Percentiles rank a stretch among this genome's conserved stretches.
These are phyloP conservation scores for Augiades crinisus DNA, from an alignment of 2,888 invertebrate species.

Conservation along the genomic window DNA sequence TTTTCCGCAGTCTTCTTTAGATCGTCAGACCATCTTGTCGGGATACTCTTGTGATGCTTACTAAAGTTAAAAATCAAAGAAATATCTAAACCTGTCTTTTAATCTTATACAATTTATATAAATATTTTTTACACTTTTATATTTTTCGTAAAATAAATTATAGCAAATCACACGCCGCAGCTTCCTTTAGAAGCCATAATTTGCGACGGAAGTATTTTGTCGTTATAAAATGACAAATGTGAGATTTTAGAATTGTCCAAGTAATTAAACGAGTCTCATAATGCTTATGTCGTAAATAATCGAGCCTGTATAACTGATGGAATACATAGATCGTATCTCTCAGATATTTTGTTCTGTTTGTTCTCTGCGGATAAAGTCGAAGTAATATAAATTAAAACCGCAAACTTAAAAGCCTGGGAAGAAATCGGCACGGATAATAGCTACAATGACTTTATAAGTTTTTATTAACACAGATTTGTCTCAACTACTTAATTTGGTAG, in stretches of 20 bases:
- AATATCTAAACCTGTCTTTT: too few species aligned
- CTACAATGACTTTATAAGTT: constrained; percentile 12
- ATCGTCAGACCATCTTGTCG: too few species aligned
- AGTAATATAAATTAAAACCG: not conserved
- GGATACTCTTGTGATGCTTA: too few species aligned
- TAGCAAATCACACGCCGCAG: not conserved
- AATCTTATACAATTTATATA: too few species aligned
- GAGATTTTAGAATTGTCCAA: constrained; percentile 40
- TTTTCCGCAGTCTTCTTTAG: too few species aligned
- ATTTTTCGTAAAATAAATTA: too few species aligned
- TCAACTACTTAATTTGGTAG: constrained; percentile 24
- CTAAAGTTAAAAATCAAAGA: too few species aligned
- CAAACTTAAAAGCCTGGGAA: constrained; percentile 3
- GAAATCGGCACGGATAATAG: not conserved
- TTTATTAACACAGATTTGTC: constrained; percentile 13
- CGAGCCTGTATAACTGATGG: not conserved
- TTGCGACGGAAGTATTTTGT: constrained; percentile 37
- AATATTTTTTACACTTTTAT: too few species aligned
- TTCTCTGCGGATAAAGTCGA: not conserved
- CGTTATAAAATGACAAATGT: constrained; percentile 41
- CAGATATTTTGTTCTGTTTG: too few species aligned
- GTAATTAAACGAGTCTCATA: constrained; percentile 31
- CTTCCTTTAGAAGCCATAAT: constrained; percentile 22
- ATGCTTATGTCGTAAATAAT: constrained; percentile 7
- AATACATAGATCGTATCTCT: not conserved